Percentiles rank a stretch among this genome's conserved stretches.
phyloP scores from a whole-genome alignment of 2,888 invertebrate species.

The Micropterix aruncella region DNA sequence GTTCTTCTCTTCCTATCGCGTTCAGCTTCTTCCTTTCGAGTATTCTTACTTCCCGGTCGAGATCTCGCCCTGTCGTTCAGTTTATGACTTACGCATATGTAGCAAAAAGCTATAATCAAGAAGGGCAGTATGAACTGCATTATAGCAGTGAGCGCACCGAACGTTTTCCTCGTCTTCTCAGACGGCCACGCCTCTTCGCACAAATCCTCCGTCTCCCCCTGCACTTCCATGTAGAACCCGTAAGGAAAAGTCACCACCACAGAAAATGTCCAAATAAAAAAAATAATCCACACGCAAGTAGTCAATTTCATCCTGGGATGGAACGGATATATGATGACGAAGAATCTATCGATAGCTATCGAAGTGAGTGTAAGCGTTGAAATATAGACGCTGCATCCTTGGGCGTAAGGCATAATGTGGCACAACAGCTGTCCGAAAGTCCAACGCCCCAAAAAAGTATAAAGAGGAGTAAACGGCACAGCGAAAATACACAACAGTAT shows the following conservation, averaged over 20 bases:
- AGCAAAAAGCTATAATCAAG: conserved; percentile 86
- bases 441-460: conserved; percentile 87
- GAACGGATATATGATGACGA: conserved; percentile 95
- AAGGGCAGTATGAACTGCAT: conserved; percentile 94
- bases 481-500: conserved; percentile 85
- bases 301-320: conserved; percentile 81
- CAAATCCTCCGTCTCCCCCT: conserved; percentile 31
- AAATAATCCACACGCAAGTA: conserved; percentile 73
- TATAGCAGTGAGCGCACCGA: conserved; percentile 75
- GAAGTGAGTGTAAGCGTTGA: conserved; percentile 93
- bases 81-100: conserved; percentile 80
- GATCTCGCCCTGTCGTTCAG: conserved; percentile 70
- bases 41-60: conserved; percentile 73
- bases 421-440: conserved; percentile 84
- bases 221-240: conserved; percentile 62
- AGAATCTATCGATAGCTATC: conserved; percentile 94
- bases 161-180: conserved; percentile 61
- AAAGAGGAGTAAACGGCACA: conserved; percentile 92
- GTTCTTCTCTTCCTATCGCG: conserved; percentile 81
- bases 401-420: conserved; percentile 85
- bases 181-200: conserved; percentile 90
- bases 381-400: conserved; percentile 94
- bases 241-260: conserved; percentile 82
- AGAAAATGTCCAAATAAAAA: conserved; percentile 84
- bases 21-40: conserved; percentile 81